A percentile compares a stretch with the other conserved stretches of the same genome.
Conservation (phyloP, 1,140 invertebrate genomes). For the Schlechtendalia chinensis region DNA sequence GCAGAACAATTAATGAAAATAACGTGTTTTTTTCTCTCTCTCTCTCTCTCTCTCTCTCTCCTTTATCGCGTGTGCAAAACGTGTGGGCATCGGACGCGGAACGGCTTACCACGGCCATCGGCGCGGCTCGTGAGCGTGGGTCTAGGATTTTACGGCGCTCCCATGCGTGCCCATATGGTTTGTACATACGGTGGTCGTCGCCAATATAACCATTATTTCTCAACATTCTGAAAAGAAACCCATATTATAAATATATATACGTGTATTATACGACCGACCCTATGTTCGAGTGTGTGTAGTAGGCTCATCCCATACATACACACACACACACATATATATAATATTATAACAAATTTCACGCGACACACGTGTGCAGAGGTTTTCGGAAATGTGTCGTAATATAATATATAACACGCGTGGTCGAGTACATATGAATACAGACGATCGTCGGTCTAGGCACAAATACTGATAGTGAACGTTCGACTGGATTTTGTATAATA, state of each 20-base stretch:
- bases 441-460: too few species aligned
- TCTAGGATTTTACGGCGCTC: slow-evolving; percentile 31
- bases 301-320: not conserved
- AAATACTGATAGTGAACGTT: too few species aligned
- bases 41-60: not conserved
- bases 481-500: too few species aligned
- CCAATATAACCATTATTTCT: slow-evolving; percentile 31
- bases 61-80: slow-evolving; percentile 45
- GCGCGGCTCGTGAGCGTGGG: slow-evolving; percentile 32
- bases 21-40: not conserved
- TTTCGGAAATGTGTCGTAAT: not conserved
- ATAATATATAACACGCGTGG: not conserved
- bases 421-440: too few species aligned
- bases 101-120: slow-evolving; percentile 31
- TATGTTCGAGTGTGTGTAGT: not conserved
- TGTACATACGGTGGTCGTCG: not conserved
- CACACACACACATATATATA: too few species aligned
- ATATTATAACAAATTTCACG: slow-evolving; percentile 1
- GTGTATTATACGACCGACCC: not conserved
- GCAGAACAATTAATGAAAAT: not conserved
- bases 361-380: not conserved
- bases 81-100: slow-evolving; percentile 35
- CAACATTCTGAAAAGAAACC: slow-evolving; percentile 1
- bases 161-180: slow-evolving; percentile 41
- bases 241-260: slow-evolving; percentile 7